Conservation (phyloP, 2,888 invertebrate species). For the Cerceris rybyensis region DNA sequence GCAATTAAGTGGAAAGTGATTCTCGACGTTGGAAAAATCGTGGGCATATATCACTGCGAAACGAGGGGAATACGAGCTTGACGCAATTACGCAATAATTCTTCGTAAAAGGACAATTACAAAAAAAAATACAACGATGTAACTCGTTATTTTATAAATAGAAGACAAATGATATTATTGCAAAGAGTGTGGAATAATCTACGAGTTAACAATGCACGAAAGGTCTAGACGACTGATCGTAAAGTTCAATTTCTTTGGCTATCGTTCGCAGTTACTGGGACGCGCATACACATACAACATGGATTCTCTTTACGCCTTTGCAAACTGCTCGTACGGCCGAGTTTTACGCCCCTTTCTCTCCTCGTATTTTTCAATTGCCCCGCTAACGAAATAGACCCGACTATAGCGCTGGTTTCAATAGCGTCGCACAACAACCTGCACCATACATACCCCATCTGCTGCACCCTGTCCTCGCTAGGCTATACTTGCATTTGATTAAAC, state of each 20-base stretch:
- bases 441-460: slow-evolving; percentile 47
- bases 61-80: no score
- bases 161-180: no score
- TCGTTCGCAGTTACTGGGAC: slow-evolving; percentile 10
- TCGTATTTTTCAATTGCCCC: slow-evolving; percentile 73
- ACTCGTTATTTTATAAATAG: no score
- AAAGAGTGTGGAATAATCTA: no score
- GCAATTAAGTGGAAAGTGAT: slow-evolving; percentile 38
- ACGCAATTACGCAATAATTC: no score
- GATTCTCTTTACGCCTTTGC: slow-evolving; percentile 65
- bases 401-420: slow-evolving; percentile 65
- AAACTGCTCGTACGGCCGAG: slow-evolving; percentile 54
- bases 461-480: slow-evolving; percentile 25
- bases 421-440: slow-evolving; percentile 53
- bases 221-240: slow-evolving; percentile 32
- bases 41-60: no score
- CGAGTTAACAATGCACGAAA: slow-evolving; percentile 12
- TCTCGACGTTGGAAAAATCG: slow-evolving; percentile 5
- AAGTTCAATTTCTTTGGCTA: slow-evolving; percentile 28
- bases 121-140: no score
- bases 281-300: slow-evolving; percentile 31
- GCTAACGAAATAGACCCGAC: slow-evolving; percentile 69
- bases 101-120: no score
- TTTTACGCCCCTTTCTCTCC: slow-evolving; percentile 58
- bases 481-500: slow-evolving; percentile 69